Conservation (phyloP, 2,888 invertebrate genomes). For the Macroteleia sp. region DNA sequence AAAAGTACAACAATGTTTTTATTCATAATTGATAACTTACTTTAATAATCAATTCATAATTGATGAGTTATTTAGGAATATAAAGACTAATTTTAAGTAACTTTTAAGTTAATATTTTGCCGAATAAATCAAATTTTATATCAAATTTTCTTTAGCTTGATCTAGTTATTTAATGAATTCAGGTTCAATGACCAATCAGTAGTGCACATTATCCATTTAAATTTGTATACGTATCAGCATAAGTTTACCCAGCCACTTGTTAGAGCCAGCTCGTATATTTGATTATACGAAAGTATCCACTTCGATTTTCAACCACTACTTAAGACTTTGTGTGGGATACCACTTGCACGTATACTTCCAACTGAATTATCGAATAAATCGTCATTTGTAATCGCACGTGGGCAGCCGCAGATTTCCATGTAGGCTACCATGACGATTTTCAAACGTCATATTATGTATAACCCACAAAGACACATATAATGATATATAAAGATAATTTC, state of each 20-base stretch:
- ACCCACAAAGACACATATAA: too few species aligned
- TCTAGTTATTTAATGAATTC: too few species aligned
- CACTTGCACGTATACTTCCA: slow-evolving; percentile 2
- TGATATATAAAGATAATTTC: too few species aligned
- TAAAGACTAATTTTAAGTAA: too few species aligned
- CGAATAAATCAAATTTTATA: too few species aligned
- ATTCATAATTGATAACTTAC: too few species aligned
- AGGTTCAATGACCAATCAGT: slow-evolving; percentile 9
- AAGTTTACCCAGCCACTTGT: slow-evolving; percentile 13
- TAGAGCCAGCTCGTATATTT: not conserved
- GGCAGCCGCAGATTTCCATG: slow-evolving; percentile 16
- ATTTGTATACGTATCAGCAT: not conserved
- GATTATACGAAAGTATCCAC: slow-evolving; percentile 2
- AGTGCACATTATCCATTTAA: not conserved
- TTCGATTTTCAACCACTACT: slow-evolving; percentile 3
- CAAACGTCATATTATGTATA: too few species aligned
- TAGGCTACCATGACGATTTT: slow-evolving; percentile 17
- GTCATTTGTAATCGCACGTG: slow-evolving; percentile 24
- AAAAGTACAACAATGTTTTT: too few species aligned
- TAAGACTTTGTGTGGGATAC: slow-evolving; percentile 17
- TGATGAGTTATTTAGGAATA: too few species aligned
- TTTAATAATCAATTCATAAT: too few species aligned
- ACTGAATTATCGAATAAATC: slow-evolving; percentile 31
- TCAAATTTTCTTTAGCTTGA: too few species aligned
- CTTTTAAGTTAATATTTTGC: too few species aligned